Conservation (phyloP, 2,113 vertebrate genomes). For the Actenoides lindsayi region DNA sequence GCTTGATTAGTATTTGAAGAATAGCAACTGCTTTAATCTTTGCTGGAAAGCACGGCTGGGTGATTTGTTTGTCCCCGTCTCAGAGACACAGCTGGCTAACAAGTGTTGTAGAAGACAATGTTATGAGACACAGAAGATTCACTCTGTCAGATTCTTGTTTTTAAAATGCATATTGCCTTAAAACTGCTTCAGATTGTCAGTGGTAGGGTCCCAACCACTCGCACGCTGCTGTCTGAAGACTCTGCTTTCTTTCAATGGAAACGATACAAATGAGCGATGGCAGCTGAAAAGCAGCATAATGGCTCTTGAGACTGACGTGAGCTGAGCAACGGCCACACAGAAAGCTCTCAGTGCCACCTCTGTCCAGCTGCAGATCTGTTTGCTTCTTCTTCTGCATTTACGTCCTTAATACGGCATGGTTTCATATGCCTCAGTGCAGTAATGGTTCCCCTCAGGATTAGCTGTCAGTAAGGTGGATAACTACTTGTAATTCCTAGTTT, state of each 20-base stretch:
- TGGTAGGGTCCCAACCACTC: background rate
- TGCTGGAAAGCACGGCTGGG: background rate
- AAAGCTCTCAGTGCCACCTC: background rate
- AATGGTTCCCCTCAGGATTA: background rate
- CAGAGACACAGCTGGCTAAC: background rate
- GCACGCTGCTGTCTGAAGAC: background rate
- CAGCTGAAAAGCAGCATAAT: background rate
- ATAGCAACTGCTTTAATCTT: slow-evolving; percentile 39
- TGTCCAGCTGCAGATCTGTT: background rate
- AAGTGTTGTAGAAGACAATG: background rate
- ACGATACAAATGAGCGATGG: background rate
- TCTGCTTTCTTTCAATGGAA: background rate
- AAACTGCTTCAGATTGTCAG: background rate
- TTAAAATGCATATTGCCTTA: background rate
- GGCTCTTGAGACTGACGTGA: background rate
- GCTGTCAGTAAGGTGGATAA: background rate
- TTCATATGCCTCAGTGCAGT: background rate
- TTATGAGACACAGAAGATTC: background rate
- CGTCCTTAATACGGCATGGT: background rate
- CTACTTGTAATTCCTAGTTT: background rate
- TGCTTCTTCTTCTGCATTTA: background rate
- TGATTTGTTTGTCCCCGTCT: slow-evolving; percentile 1
- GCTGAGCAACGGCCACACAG: background rate
- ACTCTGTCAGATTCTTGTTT: background rate
- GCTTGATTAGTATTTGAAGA: slow-evolving; percentile 16